Percentiles rank a stretch among this genome's conserved stretches.
Conservation (phyloP, 2,797 vertebrate species). For the Lacerta viridis region DNA sequence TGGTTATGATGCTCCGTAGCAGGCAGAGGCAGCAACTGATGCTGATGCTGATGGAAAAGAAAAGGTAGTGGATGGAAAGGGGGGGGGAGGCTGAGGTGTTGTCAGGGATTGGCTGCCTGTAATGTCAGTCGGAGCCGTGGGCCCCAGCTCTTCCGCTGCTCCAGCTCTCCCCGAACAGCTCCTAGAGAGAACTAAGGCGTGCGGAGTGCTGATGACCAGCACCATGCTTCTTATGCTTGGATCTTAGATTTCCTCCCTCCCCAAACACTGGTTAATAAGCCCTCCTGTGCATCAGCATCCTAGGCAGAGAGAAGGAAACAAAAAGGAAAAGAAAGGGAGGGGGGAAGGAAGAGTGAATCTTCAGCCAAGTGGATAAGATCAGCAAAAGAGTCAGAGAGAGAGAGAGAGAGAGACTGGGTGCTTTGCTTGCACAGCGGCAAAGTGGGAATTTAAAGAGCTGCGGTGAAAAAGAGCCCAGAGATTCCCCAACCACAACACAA, state of each 20-base stretch:
- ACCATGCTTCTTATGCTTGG: constrained; percentile 74
- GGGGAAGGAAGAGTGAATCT: not conserved
- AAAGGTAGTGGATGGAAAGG: constrained; percentile 59
- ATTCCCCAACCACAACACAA: constrained; percentile 63
- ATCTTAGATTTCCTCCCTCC: constrained; percentile 56
- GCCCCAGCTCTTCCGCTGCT: constrained; percentile 73
- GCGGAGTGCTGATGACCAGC: constrained; percentile 72
- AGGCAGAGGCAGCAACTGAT: constrained; percentile 58
- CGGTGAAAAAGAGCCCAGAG: constrained; percentile 65
- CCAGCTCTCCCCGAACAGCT: constrained; percentile 72
- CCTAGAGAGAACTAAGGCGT: constrained; percentile 71
- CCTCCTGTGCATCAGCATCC: constrained; percentile 58
- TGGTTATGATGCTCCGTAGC: constrained; percentile 60
- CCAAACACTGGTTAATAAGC: constrained; percentile 49
- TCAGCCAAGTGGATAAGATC: constrained; percentile 38
- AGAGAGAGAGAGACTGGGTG: constrained; percentile 54
- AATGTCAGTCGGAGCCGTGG: constrained; percentile 57
- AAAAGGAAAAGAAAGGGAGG: constrained; percentile 5
- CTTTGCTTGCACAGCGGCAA: constrained; percentile 76
- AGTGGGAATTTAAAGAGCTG: constrained; percentile 77
- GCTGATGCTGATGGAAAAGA: constrained; percentile 69
- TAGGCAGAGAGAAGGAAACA: constrained; percentile 52
- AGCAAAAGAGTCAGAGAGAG: constrained; percentile 26
- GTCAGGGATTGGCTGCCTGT: constrained; percentile 64
- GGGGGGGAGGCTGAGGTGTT: constrained; percentile 16